Percentiles rank a stretch among this genome's conserved stretches.
These are phyloP conservation scores for Hirudo medicinalis DNA, from an alignment of 1,140 invertebrate species.

Conservation along the genomic window DNA sequence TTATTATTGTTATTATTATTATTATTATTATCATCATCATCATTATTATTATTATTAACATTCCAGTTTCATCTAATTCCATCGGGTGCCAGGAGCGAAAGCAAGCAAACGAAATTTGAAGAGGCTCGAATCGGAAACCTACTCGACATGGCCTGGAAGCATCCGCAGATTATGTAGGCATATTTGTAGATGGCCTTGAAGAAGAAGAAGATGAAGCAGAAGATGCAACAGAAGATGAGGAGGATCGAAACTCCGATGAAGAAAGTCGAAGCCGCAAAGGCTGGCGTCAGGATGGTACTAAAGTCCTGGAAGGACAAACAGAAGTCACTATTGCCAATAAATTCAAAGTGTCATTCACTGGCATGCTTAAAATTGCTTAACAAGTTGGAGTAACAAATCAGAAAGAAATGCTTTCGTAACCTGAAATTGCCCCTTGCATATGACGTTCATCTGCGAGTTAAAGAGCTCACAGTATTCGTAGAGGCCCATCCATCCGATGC, in stretches of 20 bases:
- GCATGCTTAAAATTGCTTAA: neutral
- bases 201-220: conserved; percentile 72
- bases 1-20: no score
- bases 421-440: conserved; percentile 20
- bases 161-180: conserved; percentile 80
- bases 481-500: conserved; percentile 78
- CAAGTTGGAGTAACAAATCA: neutral
- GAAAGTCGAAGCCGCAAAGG: conserved; percentile 65
- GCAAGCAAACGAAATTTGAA: no score
- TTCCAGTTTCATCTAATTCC: no score
- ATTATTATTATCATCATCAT: no score
- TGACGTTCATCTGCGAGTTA: conserved; percentile 35
- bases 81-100: no score
- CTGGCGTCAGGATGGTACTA: conserved; percentile 60
- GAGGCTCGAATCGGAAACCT: conserved; percentile 33
- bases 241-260: conserved; percentile 73
- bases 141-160: conserved; percentile 87
- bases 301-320: conserved; percentile 53
- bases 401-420: neutral
- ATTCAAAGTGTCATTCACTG: neutral
- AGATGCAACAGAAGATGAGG: conserved; percentile 65
- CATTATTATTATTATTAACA: no score
- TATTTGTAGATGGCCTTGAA: conserved; percentile 85
- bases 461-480: conserved; percentile 63
- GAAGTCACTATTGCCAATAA: neutral